Conservation (phyloP, 2,797 vertebrate genomes). For the Rhinella marina region DNA sequence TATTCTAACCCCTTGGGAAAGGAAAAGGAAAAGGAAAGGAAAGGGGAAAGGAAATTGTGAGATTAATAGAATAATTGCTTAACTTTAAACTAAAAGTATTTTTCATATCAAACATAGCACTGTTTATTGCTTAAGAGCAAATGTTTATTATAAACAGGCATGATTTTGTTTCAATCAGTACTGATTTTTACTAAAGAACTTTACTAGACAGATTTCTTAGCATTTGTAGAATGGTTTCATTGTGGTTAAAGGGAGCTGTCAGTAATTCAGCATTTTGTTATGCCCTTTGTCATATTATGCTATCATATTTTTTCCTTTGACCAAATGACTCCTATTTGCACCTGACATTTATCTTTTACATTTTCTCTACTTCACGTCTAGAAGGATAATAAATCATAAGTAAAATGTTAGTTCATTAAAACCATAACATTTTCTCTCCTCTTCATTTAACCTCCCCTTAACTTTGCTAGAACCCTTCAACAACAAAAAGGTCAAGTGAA, state of each 20-base stretch:
- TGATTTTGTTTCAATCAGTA: background rate
- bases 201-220: background rate
- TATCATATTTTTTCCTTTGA: conserved; percentile 32
- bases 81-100: background rate
- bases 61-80: too few species aligned
- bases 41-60: too few species aligned
- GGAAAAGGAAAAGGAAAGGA: too few species aligned
- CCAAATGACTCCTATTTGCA: conserved; percentile 57
- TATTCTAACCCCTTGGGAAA: too few species aligned
- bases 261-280: conserved; percentile 20
- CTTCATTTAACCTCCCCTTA: conserved; percentile 54
- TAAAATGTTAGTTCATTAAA: conserved; percentile 58
- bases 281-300: conserved; percentile 54
- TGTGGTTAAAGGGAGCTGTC: conserved; percentile 18
- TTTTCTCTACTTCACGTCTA: conserved; percentile 37
- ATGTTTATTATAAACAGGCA: background rate
- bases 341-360: conserved; percentile 57
- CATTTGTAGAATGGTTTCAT: background rate
- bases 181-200: background rate
- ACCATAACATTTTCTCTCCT: conserved; percentile 46
- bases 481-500: conserved; percentile 49
- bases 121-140: background rate
- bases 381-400: conserved; percentile 54
- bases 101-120: background rate
- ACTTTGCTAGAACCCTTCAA: conserved; percentile 32